These are phyloP conservation scores for Thysanoteuthis rhombus DNA, from an alignment of 2,888 invertebrate genomes.

Conservation along the genomic window DNA sequence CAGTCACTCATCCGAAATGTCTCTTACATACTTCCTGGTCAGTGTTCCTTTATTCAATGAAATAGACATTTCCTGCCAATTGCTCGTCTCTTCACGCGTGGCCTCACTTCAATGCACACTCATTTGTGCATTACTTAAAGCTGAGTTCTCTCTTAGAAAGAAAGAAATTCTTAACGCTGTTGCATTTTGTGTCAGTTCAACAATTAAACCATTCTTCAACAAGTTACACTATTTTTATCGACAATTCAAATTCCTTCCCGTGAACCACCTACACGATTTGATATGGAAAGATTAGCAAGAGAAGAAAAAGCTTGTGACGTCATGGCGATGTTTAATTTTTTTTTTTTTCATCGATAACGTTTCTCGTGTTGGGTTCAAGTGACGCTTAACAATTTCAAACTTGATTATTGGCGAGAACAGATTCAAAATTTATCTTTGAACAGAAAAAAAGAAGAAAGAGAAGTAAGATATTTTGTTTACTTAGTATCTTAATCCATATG, in stretches of 20 bases:
- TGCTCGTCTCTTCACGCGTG: no score
- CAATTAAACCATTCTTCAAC: no score
- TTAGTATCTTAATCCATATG: background rate
- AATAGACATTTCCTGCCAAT: no score
- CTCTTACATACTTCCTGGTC: no score
- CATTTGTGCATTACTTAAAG: no score
- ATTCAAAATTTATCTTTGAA: background rate
- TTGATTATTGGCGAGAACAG: background rate
- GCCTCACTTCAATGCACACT: no score
- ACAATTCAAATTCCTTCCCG: background rate
- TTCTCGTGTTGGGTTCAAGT: background rate
- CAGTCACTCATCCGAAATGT: no score
- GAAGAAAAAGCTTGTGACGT: background rate
- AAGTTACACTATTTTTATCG: no score
- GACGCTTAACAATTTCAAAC: background rate
- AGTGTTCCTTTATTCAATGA: no score
- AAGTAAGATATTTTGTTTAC: background rate
- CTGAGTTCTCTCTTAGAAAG: no score
- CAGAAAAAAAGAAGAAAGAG: background rate
- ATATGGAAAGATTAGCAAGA: background rate
- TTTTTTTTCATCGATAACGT: background rate
- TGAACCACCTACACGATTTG: background rate
- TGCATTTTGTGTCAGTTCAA: no score
- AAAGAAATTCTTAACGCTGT: no score
- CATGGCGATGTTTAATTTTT: background rate